phyloP scores from a whole-genome alignment of 2,113 vertebrate species.

The Takifugu flavidus region DNA sequence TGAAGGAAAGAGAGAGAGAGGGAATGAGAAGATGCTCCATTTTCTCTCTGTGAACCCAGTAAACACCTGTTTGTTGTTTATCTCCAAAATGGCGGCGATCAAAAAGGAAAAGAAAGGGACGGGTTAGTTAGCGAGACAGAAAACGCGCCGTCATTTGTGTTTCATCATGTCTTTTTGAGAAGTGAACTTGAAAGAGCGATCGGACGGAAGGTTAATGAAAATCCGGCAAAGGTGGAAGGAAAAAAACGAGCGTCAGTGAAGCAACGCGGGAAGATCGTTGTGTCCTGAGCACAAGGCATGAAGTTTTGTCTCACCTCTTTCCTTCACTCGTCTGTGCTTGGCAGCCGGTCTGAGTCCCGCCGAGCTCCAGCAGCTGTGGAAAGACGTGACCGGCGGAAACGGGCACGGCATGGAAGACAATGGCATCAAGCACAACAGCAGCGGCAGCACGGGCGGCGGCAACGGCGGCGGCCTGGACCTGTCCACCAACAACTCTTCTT shows the following conservation, averaged over 20 bases:
- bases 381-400: constrained; percentile 85
- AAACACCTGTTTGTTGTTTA: constrained; percentile 71
- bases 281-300: no score
- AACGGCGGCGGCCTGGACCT: constrained; percentile 85
- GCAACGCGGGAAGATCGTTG: no score
- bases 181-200: not conserved
- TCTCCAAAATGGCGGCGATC: constrained; percentile 55
- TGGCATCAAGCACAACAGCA: constrained; percentile 59
- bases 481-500: constrained; percentile 93
- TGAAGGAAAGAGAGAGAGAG: constrained; percentile 44
- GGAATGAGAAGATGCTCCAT: constrained; percentile 53
- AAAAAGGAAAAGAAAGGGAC: constrained; percentile 26
- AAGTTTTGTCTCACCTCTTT: not conserved
- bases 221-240: not conserved
- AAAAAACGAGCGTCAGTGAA: not conserved
- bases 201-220: not conserved
- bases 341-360: constrained; percentile 94
- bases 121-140: no score
- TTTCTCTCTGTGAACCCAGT: constrained; percentile 55
- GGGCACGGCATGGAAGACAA: constrained; percentile 62
- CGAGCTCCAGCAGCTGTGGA: constrained; percentile 99
- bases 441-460: constrained; percentile 46
- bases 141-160: no score
- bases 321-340: not conserved
- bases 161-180: no score